Conservation (phyloP, 2,888 invertebrate genomes). For the Brenthis ino region DNA sequence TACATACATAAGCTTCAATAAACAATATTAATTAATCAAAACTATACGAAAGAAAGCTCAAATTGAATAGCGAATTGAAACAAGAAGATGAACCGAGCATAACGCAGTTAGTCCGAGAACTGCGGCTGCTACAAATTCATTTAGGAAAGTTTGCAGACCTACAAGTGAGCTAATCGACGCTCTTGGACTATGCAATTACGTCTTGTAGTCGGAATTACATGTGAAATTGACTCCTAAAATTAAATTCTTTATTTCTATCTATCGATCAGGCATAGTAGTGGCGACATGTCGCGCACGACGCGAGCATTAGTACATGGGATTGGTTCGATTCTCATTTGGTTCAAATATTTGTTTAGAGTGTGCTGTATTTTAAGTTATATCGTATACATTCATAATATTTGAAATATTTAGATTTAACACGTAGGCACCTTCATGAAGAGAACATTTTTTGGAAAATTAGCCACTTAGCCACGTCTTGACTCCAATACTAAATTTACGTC, state of each 20-base stretch:
- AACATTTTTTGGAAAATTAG: too few relatives aligned
- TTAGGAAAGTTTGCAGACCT: constrained; percentile 68
- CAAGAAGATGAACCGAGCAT: constrained; percentile 57
- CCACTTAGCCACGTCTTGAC: too few relatives aligned
- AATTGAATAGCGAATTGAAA: constrained; percentile 64
- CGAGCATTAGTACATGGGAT: too few relatives aligned
- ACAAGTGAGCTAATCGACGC: constrained; percentile 45
- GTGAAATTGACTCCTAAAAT: background rate
- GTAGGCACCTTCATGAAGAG: too few relatives aligned
- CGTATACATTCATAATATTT: too few relatives aligned
- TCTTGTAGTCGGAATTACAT: constrained; percentile 6
- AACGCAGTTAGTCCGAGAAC: constrained; percentile 60
- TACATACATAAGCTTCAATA: background rate
- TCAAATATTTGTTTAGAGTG: too few relatives aligned
- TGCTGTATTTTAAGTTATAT: too few relatives aligned
- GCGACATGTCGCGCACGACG: too few relatives aligned
- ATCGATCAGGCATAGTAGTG: background rate
- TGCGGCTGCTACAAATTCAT: constrained; percentile 55
- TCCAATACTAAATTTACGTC: too few relatives aligned
- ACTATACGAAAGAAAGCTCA: constrained; percentile 42
- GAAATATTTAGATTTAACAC: too few relatives aligned
- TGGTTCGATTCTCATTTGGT: too few relatives aligned
- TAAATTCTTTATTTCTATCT: background rate
- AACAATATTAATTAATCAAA: constrained; percentile 31
- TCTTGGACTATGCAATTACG: constrained; percentile 47